Base-by-base conservation (phyloP, 2,888 invertebrate genomes). In the Hedya salicella region DNA sequence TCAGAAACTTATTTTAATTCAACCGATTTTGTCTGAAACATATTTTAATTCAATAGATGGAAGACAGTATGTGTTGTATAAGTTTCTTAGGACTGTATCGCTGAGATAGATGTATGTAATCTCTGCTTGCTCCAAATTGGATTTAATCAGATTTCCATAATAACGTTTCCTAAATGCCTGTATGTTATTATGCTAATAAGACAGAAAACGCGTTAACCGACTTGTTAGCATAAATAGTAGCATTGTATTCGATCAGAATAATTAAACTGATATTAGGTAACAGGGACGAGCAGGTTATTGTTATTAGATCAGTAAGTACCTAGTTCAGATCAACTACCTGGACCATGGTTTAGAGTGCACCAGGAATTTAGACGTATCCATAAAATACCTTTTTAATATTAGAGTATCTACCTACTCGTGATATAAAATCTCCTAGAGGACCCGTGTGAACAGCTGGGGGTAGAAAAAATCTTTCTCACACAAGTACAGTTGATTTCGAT, bases 121-220 rank as follows among this genome's bases (percentile, higher is more conserved):
- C 44, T 32, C 32, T 36, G 19, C 36, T n/a, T 21, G 44, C 44
- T 16, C 53, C 36, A 44, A 53, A 62, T 46, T 52, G 62, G 53
- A 62, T 46, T 62, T 53, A 32, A 62, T 53, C 53, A 53, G 44
- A 62, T 62, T 52, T 53, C 44, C 44, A 46, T 53, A 32, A 62
- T 62, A 53, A 62, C 44, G 42, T 46, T 53, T 44, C 16, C 53
- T 62, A 36, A 53, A 53, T 44, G 46, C 36, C 46, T 46, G 53
- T 32, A 44, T 46, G 36, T 21, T 62, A 62, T 62, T 62, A 46
- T 62, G 44, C 62, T 19, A 62, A 62, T 36, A 44, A 36, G 52
- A 42, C 44, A 21, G 14, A 36, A 44, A 44, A 52, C 52, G 42
- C 42, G 61, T 52, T 42, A 52, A 19, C 36, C 39, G 9, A 36